Conservation (phyloP, 2,113 vertebrate genomes). For the Balaenoptera acutorostrata region DNA sequence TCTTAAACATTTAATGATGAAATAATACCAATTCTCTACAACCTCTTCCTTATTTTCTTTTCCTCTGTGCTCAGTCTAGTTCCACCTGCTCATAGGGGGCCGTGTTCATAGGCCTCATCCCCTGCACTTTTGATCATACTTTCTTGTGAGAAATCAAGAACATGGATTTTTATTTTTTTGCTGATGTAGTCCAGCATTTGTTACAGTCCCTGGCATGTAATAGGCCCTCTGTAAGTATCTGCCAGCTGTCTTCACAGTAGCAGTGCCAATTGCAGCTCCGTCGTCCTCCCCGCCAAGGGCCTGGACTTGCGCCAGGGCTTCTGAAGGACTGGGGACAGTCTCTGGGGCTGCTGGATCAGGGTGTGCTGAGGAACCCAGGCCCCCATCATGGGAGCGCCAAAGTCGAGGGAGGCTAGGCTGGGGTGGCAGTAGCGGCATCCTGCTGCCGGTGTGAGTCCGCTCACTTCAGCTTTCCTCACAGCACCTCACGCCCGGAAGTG, state of each 20-base stretch:
- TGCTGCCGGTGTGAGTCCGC: not conserved
- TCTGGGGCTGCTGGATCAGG: constrained; percentile 61
- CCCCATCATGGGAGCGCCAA: constrained; percentile 46
- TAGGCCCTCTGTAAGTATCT: constrained; percentile 62
- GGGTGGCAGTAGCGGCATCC: not conserved
- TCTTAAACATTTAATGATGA: no score
- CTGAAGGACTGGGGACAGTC: constrained; percentile 43
- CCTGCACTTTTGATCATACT: no score
- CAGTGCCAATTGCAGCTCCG: constrained; percentile 95
- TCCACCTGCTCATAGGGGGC: no score
- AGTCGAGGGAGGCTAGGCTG: constrained; percentile 36
- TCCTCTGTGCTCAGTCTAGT: no score
- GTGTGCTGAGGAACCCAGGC: constrained; percentile 53
- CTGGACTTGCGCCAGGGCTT: constrained; percentile 60
- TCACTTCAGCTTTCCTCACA: constrained; percentile 30
- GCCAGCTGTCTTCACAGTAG: constrained; percentile 96
- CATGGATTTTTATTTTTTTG: no score
- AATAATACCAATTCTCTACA: no score
- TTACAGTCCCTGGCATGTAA: no score
- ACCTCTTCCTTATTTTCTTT: no score
- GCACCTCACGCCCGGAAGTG: constrained; percentile 67
- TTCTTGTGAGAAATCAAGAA: no score
- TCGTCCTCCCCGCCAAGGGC: constrained; percentile 84
- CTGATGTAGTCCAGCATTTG: no score
- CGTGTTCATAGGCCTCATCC: no score